Evolutionary conservation across 2,113 vertebrate species (phyloP).

Genomic region (Dromiciops gliroides): DNA sequence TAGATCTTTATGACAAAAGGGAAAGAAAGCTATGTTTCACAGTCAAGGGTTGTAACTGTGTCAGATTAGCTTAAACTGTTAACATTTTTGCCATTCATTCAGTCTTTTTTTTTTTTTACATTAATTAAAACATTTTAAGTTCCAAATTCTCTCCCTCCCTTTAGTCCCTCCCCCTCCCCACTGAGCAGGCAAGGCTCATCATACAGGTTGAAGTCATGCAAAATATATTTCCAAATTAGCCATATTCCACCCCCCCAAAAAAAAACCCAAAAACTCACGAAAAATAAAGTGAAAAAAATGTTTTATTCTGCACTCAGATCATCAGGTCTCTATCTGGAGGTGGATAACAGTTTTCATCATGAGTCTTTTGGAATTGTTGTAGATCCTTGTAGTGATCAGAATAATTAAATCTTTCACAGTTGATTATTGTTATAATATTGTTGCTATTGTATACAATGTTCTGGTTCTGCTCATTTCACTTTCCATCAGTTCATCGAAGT

Average conservation of each 20-base stretch:
- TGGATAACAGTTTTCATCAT: neutral
- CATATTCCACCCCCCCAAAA: neutral
- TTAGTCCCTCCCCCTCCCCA: neutral
- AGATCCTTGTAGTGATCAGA: neutral
- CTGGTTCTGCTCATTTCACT: neutral
- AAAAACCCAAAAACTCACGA: neutral
- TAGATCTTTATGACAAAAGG: neutral
- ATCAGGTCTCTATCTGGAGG: neutral
- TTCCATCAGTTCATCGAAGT: neutral
- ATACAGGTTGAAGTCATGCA: neutral
- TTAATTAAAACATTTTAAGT: too few species aligned
- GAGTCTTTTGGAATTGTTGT: neutral
- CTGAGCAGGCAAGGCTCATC: neutral
- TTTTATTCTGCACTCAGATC: neutral
- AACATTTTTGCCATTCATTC: neutral
- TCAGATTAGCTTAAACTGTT: neutral
- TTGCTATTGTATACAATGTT: neutral
- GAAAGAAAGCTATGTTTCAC: neutral
- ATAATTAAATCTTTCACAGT: neutral
- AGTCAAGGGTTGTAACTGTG: neutral
- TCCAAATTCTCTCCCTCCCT: neutral
- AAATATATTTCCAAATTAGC: neutral
- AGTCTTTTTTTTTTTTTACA: neutral
- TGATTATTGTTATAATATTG: neutral
- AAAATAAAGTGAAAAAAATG: neutral